Base-by-base conservation (phyloP, 2,113 vertebrate species). In the Protomyctophum bolini region DNA sequence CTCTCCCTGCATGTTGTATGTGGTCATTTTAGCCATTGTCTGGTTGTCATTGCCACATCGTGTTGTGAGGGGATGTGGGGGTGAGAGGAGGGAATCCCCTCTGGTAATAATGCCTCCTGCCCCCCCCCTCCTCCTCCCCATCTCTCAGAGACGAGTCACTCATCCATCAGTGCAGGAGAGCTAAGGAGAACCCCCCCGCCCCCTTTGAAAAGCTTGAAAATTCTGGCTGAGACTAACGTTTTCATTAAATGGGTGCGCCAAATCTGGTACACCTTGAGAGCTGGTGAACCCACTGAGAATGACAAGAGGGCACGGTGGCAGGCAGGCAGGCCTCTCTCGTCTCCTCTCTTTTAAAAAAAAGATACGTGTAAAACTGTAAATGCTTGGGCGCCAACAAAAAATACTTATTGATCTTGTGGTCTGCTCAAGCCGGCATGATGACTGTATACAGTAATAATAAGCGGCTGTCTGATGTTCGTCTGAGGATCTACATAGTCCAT, bases 1-100 rank as follows among this genome's bases (percentile, higher is more conserved):
- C 67, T 73, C 73, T 68, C 33, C 63, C 76, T 51, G 67, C 50
- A 15, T 75, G 77, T 61, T 12, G 6, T 6, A 51, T 45, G 66
- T 57, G 59, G 58, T 81, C 79, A 85, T 54, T 83, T 85, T 88
- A 76, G n/a, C 10, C 49, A 67, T 8, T 72, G 63, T 63, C 76
- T 72, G 71, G 66, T 73, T 70, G 68, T 65, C 59, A 81, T 57
- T 61, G 66, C 79, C 50, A 63, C 63, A 61, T 55, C 49, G 10
- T 70, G 62, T 67, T 41, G 57, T n/a, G 10, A 15, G 28, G 21
- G 71, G 63, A 77, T 41, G 33, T 6, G 33, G 74, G 73, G 79
- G 76, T 80, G 63, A 77, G 74, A 75, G 79, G 76, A 81, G 84
- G 82, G 83, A 86, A 87, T 88, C 76, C 88, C 86, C 84, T 86